Base-by-base conservation (phyloP, 1,140 invertebrate genomes). In the Onthophagus taurus region DNA sequence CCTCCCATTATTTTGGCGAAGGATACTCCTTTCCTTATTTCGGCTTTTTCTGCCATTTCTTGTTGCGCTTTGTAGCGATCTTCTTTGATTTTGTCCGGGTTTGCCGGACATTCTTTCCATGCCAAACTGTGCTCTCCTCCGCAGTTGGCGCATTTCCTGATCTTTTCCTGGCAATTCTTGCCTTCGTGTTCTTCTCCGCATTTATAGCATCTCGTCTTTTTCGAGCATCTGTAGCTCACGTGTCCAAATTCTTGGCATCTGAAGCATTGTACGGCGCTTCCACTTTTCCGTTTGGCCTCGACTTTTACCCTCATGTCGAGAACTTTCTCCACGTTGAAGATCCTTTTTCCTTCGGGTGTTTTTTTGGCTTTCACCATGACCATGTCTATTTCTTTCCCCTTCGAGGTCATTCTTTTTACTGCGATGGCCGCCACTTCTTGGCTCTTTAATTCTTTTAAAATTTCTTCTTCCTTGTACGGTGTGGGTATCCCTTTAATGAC, bases 71-170 rank as follows among this genome's bases (percentile, higher is more conserved):
- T 18, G 9, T 35, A 7, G 6, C 14, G 17, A 7, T 35, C 9
- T 18, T 35, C n/a, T 8, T 18, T 14, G 6, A 35, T 35, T 4
- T 17, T 35, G 3, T 11, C 13, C 7, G 16, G 16, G 33, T 35
- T 14, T 14, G 8, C 12, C 33, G 12, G 12, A n/a, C 33, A 35
- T n/a, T 35, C 13, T 18, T 35, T 35, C 7, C 33, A 18, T 16
- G 33, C 33, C 14, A n/a, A 14, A n/a, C 20, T 14, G 17, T 35
- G 33, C 3, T 35, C 4, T 3, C 17, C 33, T 5, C 33, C 33
- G 33, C 33, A 35, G 33, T 35, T 35, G 12, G 33, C 33, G n/a
- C 33, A 35, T n/a, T 35, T 35, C 4, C 20, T 35, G 4, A 7
- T 4, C 4, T 35, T 35, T 11, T 5, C 3, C 3, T 14, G 33